Evolutionary conservation across 2,113 vertebrate genomes (phyloP).

Genomic region (Cricetomys ansorgei): DNA sequence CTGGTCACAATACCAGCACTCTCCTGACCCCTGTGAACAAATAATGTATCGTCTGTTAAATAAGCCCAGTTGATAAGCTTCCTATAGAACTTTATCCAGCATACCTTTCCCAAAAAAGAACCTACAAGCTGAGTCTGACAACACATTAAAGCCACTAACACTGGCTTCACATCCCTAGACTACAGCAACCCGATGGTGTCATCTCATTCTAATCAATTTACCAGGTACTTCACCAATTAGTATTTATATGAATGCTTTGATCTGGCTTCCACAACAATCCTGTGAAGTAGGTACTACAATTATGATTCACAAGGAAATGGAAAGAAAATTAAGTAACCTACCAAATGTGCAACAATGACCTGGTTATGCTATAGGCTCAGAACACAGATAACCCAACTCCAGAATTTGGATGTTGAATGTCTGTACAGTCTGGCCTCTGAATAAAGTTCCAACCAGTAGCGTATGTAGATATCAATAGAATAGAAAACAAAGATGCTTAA

Average conservation of each 20-base stretch:
- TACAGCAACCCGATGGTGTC: not conserved
- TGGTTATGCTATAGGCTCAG: not conserved
- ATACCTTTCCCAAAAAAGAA: not conserved
- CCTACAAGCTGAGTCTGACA: not conserved
- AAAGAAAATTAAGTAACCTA: not conserved
- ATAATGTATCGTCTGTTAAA: conserved; percentile 63
- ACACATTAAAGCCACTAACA: not conserved
- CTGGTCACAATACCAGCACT: conserved; percentile 98
- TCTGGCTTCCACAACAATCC: conserved; percentile 3
- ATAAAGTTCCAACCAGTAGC: not conserved
- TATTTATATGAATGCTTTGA: not conserved
- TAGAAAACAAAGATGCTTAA: not conserved
- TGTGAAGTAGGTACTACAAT: not conserved
- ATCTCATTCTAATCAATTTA: not conserved
- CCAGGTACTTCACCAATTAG: not conserved
- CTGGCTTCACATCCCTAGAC: not conserved
- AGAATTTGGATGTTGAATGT: not conserved
- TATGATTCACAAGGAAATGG: not conserved
- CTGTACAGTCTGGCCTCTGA: not conserved
- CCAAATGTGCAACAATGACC: not conserved
- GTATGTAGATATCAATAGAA: not conserved
- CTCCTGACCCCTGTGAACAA: conserved; percentile 94
- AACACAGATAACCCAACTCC: not conserved
- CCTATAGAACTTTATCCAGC: conserved; percentile 5
- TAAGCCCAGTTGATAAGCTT: not conserved